These are phyloP conservation scores for Xerus rutilus DNA, from an alignment of 2,797 vertebrate species.

Conservation along the genomic window DNA sequence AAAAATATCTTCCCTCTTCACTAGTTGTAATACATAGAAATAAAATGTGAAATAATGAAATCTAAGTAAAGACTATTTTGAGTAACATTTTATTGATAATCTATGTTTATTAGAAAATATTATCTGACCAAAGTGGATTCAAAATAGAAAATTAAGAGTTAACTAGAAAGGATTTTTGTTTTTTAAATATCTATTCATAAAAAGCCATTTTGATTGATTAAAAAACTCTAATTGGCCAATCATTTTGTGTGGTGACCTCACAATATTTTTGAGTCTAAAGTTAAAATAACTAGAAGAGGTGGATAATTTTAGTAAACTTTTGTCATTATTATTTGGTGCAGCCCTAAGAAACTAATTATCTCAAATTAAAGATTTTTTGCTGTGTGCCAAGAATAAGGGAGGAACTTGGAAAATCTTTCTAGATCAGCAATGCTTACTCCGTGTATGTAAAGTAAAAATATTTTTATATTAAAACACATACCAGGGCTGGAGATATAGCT, in stretches of 20 bases:
- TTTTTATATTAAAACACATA: constrained; percentile 57
- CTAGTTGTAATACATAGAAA: not conserved
- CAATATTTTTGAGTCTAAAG: constrained; percentile 22
- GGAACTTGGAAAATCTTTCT: not conserved
- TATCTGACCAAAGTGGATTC: constrained; percentile 44
- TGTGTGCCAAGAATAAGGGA: not conserved
- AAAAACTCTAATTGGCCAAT: not conserved
- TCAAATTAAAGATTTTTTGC: constrained; percentile 4
- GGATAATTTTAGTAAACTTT: constrained; percentile 23
- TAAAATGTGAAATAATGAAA: constrained; percentile 15
- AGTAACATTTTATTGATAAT: not conserved
- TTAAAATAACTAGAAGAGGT: constrained; percentile 44
- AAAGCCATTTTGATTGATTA: constrained; percentile 38
- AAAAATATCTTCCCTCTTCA: not conserved
- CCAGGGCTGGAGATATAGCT: not conserved
- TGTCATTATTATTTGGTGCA: not conserved
- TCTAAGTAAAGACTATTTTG: constrained; percentile 6
- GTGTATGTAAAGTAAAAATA: not conserved
- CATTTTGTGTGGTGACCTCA: not conserved
- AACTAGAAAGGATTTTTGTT: not conserved
- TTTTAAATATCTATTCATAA: not conserved
- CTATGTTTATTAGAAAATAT: constrained; percentile 17
- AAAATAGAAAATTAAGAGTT: not conserved
- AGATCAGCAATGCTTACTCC: not conserved
- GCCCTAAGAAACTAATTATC: not conserved